Percentiles rank a stretch among this genome's conserved stretches.
These are phyloP conservation scores for Ophioninae sp. DNA, from an alignment of 2,888 invertebrate genomes.

Conservation along the genomic window DNA sequence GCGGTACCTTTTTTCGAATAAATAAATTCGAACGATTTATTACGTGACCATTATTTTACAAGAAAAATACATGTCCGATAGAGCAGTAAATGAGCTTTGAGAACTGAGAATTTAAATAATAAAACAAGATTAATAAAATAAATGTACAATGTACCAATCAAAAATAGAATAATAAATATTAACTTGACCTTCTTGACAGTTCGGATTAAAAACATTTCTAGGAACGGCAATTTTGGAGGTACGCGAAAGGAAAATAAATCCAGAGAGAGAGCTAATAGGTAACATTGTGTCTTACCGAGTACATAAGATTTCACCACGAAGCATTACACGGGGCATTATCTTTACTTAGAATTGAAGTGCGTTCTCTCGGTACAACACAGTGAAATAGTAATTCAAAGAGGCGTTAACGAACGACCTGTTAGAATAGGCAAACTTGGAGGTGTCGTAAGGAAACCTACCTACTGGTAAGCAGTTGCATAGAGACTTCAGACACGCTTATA, in stretches of 20 bases:
- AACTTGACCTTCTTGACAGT: no score
- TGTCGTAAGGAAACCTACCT: slow-evolving; percentile 59
- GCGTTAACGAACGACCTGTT: slow-evolving; percentile 67
- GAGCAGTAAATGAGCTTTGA: no score
- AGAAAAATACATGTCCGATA: no score
- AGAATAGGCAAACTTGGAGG: slow-evolving; percentile 65
- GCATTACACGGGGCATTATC: slow-evolving; percentile 27
- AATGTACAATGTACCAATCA: neutral
- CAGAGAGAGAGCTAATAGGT: neutral
- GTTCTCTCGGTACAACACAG: slow-evolving; percentile 25
- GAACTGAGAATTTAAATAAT: no score
- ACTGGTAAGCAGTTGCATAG: slow-evolving; percentile 49
- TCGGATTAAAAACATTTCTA: no score
- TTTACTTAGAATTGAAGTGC: slow-evolving; percentile 27
- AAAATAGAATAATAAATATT: neutral
- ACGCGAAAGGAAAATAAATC: slow-evolving; percentile 7
- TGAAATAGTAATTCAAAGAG: slow-evolving; percentile 59
- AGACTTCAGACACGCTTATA: slow-evolving; percentile 50
- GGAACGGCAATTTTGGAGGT: neutral
- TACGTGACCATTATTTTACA: no score
- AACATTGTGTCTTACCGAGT: neutral
- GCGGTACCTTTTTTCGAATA: neutral
- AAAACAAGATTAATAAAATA: neutral
- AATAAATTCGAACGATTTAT: no score
- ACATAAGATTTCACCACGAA: slow-evolving; percentile 15